phyloP scores from a whole-genome alignment of 2,888 invertebrate species.

The Unio delphinus region DNA sequence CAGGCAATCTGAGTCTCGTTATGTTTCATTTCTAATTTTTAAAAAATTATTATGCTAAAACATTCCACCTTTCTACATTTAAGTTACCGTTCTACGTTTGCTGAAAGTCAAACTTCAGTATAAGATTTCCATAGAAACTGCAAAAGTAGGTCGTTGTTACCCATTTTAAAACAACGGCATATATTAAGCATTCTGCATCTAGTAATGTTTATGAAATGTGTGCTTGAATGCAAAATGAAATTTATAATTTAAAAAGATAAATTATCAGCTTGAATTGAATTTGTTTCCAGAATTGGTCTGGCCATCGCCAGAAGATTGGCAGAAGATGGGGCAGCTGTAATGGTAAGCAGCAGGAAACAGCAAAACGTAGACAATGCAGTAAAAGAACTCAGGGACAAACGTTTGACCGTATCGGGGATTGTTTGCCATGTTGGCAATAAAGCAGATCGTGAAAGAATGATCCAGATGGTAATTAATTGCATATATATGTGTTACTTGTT shows the following conservation, averaged over 20 bases:
- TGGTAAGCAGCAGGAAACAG: conserved; percentile 91
- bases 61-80: too few relatives aligned
- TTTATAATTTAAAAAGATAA: not conserved
- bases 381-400: conserved; percentile 79
- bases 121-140: too few relatives aligned
- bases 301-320: conserved; percentile 90
- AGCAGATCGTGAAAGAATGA: conserved; percentile 84
- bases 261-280: not conserved
- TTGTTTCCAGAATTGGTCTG: conserved; percentile 81
- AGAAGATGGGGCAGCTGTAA: conserved; percentile 90
- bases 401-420: conserved; percentile 79
- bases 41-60: too few relatives aligned
- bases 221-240: not conserved
- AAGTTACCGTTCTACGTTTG: too few relatives aligned
- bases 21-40: too few relatives aligned
- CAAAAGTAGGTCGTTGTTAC: too few relatives aligned
- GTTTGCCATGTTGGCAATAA: conserved; percentile 91
- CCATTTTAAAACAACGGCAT: too few relatives aligned
- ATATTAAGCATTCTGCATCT: too few relatives aligned
- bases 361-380: conserved; percentile 88
- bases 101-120: too few relatives aligned
- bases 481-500: not conserved
- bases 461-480: conserved; percentile 77
- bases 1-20: too few relatives aligned
- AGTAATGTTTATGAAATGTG: not conserved